Evolutionary conservation across 2,888 invertebrate species (phyloP).

Genomic region (Rhorus exstirpatorius): DNA sequence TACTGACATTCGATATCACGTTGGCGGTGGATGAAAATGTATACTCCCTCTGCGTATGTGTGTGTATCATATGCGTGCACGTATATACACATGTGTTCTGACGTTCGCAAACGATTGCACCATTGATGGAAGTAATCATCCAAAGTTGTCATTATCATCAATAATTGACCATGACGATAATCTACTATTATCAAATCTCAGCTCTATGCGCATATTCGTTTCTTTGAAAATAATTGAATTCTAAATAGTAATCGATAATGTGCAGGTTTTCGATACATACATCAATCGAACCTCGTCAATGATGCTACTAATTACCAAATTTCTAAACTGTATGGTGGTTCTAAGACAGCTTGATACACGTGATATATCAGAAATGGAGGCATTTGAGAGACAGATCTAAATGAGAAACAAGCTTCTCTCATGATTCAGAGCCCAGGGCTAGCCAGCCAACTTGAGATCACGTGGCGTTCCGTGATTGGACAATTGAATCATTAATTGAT

Average conservation of each 20-base stretch:
- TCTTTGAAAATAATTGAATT: constrained; percentile 34
- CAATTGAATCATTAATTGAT: constrained; percentile 84
- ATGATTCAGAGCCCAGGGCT: constrained; percentile 44
- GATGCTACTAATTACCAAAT: constrained; percentile 12
- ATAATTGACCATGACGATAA: constrained; percentile 36
- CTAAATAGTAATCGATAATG: neutral
- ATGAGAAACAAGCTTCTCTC: constrained; percentile 16
- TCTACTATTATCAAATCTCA: constrained; percentile 17
- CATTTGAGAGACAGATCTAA: constrained; percentile 22
- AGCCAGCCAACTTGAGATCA: constrained; percentile 55
- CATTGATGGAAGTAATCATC: constrained; percentile 61
- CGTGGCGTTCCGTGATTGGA: constrained; percentile 75
- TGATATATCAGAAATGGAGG: neutral
- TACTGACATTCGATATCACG: constrained; percentile 85
- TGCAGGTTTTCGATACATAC: neutral
- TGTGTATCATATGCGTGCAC: constrained; percentile 8
- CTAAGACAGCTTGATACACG: neutral
- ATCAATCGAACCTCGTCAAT: constrained; percentile 13
- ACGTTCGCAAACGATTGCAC: constrained; percentile 53
- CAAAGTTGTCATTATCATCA: constrained; percentile 49
- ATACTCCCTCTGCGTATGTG: constrained; percentile 69
- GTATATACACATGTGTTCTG: constrained; percentile 3
- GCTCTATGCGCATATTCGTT: neutral
- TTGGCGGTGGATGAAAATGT: constrained; percentile 79
- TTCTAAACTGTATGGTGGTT: neutral